Percentiles rank a stretch among this genome's conserved stretches.
phyloP scores from a whole-genome alignment of 35 echinoderm and acorn worm genomes.

The Lytechinus variegatus region DNA sequence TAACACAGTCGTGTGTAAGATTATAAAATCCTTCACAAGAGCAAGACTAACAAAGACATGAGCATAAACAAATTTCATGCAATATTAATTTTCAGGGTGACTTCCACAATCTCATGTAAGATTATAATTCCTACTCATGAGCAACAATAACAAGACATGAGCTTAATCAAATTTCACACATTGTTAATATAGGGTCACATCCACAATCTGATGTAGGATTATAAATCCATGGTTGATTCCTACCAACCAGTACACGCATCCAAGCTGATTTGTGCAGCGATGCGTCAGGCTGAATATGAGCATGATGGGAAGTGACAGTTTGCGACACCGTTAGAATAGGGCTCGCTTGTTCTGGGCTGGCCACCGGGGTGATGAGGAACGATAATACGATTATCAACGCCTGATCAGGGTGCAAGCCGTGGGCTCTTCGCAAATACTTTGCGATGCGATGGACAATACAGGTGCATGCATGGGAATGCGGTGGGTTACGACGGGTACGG shows the following conservation, averaged over 20 bases:
- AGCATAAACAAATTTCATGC: too few relatives aligned
- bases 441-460: not conserved
- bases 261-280: not conserved
- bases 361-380: not conserved
- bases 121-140: not conserved
- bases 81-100: too few relatives aligned
- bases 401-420: not conserved
- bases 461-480: not conserved
- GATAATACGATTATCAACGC: not conserved
- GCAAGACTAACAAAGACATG: too few relatives aligned
- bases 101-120: too few relatives aligned
- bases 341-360: not conserved
- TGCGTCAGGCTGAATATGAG: not conserved
- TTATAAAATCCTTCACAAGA: too few relatives aligned
- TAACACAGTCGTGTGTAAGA: too few relatives aligned
- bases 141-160: not conserved
- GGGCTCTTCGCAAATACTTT: not conserved
- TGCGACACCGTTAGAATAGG: constrained; percentile 9
- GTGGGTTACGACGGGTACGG: not conserved
- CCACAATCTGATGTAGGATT: not conserved
- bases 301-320: not conserved
- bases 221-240: not conserved
- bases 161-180: not conserved
- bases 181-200: not conserved
- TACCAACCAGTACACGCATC: not conserved